phyloP scores from a whole-genome alignment of 2,888 invertebrate species.

The Caenorhabditis macrosperma region DNA sequence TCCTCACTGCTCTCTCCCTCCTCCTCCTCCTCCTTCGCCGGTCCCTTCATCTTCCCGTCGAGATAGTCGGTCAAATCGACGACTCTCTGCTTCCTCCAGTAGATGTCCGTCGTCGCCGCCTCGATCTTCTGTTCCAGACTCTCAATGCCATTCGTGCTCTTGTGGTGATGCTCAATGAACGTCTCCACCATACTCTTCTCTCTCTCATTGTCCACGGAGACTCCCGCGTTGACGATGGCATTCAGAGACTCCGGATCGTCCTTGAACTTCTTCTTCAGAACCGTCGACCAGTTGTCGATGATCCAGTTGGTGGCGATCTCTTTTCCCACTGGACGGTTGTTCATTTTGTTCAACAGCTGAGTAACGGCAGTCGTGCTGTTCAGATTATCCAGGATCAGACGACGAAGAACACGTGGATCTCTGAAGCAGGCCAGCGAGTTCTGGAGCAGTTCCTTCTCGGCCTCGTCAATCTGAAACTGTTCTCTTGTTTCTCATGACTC shows the following conservation, averaged over 20 bases:
- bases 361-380: slow-evolving; percentile 19
- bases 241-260: slow-evolving; percentile 49
- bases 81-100: slow-evolving; percentile 55
- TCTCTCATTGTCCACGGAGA: slow-evolving; percentile 48
- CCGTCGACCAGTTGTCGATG: slow-evolving; percentile 65
- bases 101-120: slow-evolving; percentile 49
- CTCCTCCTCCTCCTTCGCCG: slow-evolving; percentile 39
- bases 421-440: slow-evolving; percentile 49
- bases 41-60: slow-evolving; percentile 57
- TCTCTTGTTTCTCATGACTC: too few species aligned
- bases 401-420: slow-evolving; percentile 48
- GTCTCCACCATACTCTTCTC: slow-evolving; percentile 52
- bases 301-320: slow-evolving; percentile 63
- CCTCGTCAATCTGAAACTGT: slow-evolving; percentile 32
- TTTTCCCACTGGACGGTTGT: slow-evolving; percentile 58
- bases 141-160: slow-evolving; percentile 44
- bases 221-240: slow-evolving; percentile 42
- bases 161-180: slow-evolving; percentile 55
- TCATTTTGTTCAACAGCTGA: slow-evolving; percentile 49
- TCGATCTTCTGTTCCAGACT: slow-evolving; percentile 56
- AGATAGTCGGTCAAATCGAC: slow-evolving; percentile 48
- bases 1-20: slow-evolving; percentile 44
- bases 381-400: slow-evolving; percentile 36
- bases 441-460: slow-evolving; percentile 42
- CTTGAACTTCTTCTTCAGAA: slow-evolving; percentile 52